These are phyloP conservation scores for Petaurus breviceps DNA, from an alignment of 2,113 vertebrate genomes.

Conservation along the genomic window DNA sequence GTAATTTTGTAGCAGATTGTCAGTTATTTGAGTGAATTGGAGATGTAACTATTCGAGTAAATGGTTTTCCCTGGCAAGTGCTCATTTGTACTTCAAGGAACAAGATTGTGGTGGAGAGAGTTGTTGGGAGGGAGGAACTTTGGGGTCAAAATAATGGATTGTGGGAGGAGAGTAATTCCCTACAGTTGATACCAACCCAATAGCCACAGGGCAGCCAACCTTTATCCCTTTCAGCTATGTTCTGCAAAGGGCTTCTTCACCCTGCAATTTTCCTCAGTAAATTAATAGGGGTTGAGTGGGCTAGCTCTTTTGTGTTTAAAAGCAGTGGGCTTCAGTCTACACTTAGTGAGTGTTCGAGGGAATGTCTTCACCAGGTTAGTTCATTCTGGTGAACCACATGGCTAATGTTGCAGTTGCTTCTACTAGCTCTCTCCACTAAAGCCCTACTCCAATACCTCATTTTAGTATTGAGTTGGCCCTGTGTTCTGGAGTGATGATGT, in stretches of 20 bases:
- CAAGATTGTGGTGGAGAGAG: neutral
- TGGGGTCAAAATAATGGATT: neutral
- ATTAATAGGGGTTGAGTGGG: neutral
- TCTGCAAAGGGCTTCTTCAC: neutral
- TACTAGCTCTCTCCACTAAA: neutral
- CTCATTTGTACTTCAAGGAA: neutral
- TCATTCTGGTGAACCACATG: neutral
- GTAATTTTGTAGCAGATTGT: slow-evolving; percentile 39
- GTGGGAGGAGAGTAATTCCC: neutral
- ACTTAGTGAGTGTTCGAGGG: neutral
- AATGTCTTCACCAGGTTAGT: neutral
- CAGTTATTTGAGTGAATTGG: slow-evolving; percentile 64
- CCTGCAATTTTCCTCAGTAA: neutral
- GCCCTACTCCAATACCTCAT: neutral
- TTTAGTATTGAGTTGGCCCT: neutral
- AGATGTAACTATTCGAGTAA: slow-evolving; percentile 30
- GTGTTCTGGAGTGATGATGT: neutral
- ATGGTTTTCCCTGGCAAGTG: neutral
- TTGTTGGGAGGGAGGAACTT: neutral
- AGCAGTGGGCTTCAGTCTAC: neutral
- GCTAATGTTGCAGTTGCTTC: neutral
- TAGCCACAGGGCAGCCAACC: neutral
- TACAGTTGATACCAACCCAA: neutral
- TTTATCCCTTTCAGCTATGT: neutral
- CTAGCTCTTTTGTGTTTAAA: neutral